phyloP scores from a whole-genome alignment of 35 echinoderm and acorn worm species.

The Acanthaster planci region DNA sequence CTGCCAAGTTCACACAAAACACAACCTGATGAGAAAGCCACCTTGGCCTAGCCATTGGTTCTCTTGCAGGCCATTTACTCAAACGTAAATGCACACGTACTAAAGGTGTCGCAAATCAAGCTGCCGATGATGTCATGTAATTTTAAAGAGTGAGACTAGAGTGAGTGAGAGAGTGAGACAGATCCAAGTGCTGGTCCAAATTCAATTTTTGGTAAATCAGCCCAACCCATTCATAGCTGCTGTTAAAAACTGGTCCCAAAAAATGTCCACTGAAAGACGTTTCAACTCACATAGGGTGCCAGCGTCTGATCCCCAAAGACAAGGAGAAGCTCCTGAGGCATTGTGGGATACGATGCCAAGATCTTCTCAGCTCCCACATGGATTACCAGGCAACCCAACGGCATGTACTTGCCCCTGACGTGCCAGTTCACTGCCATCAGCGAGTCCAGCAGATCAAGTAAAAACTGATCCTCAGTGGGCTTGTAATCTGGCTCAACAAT shows the following conservation, averaged over 20 bases:
- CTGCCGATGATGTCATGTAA: too few species aligned
- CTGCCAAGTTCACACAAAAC: too few species aligned
- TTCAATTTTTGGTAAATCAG: neutral
- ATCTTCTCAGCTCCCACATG: slow-evolving; percentile 54
- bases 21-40: too few species aligned
- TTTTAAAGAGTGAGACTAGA: too few species aligned
- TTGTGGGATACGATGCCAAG: slow-evolving; percentile 60
- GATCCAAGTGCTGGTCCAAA: too few species aligned
- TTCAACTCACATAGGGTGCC: slow-evolving; percentile 84
- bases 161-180: too few species aligned
- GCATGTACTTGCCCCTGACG: slow-evolving; percentile 87
- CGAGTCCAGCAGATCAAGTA: slow-evolving; percentile 44
- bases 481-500: neutral
- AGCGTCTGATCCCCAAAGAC: slow-evolving; percentile 77
- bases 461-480: slow-evolving; percentile 54
- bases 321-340: slow-evolving; percentile 62
- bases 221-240: too few species aligned
- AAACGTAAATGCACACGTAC: too few species aligned
- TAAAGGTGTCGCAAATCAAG: too few species aligned
- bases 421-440: slow-evolving; percentile 66
- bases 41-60: too few species aligned
- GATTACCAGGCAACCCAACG: slow-evolving; percentile 52
- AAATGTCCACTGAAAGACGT: neutral
- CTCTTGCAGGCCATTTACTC: too few species aligned
- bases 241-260: neutral